Conservation (phyloP, 2,888 invertebrate species). For the Endotricha flammealis region DNA sequence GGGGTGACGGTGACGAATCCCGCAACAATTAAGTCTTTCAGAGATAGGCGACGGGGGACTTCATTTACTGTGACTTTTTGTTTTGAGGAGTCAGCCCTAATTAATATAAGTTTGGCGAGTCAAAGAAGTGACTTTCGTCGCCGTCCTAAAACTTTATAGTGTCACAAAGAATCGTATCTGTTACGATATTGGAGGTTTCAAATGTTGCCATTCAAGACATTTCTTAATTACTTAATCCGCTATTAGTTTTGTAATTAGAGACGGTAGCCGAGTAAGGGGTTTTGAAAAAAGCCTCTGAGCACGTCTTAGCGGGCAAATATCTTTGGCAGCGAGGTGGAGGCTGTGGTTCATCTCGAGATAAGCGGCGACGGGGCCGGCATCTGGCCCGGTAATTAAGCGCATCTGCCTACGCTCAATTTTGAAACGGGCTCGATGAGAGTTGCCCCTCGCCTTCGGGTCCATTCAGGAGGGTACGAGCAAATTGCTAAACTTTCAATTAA, state of each 20-base stretch:
- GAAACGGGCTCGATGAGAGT: conserved; percentile 71
- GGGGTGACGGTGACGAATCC: conserved; percentile 2
- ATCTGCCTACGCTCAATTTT: conserved; percentile 78
- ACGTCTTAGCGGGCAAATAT: conserved; percentile 55
- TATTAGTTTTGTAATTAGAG: conserved; percentile 48
- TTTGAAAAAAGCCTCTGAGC: conserved; percentile 52
- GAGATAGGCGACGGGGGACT: conserved; percentile 2
- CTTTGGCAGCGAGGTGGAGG: conserved; percentile 48
- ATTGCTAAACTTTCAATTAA: conserved; percentile 79
- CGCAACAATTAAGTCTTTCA: conserved; percentile 2
- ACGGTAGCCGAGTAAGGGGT: conserved; percentile 40
- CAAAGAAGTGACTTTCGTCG: neutral
- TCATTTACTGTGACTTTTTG: conserved; percentile 7
- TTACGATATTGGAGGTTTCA: conserved; percentile 5
- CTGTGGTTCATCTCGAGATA: conserved; percentile 71
- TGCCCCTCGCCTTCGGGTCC: conserved; percentile 70
- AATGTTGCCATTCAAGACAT: conserved; percentile 1
- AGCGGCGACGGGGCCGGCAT: conserved; percentile 52
- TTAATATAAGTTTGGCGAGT: conserved; percentile 9
- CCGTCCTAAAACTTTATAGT: conserved; percentile 5
- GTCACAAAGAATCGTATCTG: conserved; percentile 3
- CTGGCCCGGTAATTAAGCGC: conserved; percentile 75
- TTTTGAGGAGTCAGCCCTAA: conserved; percentile 4
- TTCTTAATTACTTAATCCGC: conserved; percentile 43
- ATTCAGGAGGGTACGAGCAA: conserved; percentile 74